Evolutionary conservation across 2,888 invertebrate genomes (phyloP).

Genomic region (Sisyra nigra): DNA sequence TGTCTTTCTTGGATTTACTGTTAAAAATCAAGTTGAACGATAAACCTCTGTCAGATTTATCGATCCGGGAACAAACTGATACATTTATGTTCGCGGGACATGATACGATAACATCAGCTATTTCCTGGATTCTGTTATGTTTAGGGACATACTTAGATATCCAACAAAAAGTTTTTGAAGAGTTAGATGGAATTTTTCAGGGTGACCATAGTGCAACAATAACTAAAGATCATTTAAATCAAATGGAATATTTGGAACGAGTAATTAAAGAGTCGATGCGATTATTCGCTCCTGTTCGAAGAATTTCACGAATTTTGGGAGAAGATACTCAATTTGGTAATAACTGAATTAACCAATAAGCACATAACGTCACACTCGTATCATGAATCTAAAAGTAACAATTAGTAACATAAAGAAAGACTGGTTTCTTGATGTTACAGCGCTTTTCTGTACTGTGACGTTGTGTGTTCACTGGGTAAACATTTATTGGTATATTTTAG

Average conservation of each 20-base stretch:
- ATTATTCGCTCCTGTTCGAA: slow-evolving; percentile 47
- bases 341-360: too few relatives aligned
- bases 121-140: slow-evolving; percentile 27
- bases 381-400: too few relatives aligned
- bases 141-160: slow-evolving; percentile 31
- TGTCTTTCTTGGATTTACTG: slow-evolving; percentile 38
- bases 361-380: too few relatives aligned
- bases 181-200: slow-evolving; percentile 28
- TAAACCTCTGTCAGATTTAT: slow-evolving; percentile 28
- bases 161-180: slow-evolving; percentile 29
- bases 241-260: slow-evolving; percentile 44
- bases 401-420: too few relatives aligned
- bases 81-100: slow-evolving; percentile 51
- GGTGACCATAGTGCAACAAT: slow-evolving; percentile 29
- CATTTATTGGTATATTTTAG: too few relatives aligned
- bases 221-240: slow-evolving; percentile 33
- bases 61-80: slow-evolving; percentile 29
- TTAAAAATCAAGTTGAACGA: slow-evolving; percentile 31
- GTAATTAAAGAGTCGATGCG: slow-evolving; percentile 48
- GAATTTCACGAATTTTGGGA: slow-evolving; percentile 36
- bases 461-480: too few relatives aligned
- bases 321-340: slow-evolving; percentile 35
- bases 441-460: too few relatives aligned
- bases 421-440: too few relatives aligned
- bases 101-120: slow-evolving; percentile 40